A percentile compares a stretch with the other conserved stretches of the same genome.
phyloP scores from a whole-genome alignment of 2,113 vertebrate species.

The Ploceus nigricollis region DNA sequence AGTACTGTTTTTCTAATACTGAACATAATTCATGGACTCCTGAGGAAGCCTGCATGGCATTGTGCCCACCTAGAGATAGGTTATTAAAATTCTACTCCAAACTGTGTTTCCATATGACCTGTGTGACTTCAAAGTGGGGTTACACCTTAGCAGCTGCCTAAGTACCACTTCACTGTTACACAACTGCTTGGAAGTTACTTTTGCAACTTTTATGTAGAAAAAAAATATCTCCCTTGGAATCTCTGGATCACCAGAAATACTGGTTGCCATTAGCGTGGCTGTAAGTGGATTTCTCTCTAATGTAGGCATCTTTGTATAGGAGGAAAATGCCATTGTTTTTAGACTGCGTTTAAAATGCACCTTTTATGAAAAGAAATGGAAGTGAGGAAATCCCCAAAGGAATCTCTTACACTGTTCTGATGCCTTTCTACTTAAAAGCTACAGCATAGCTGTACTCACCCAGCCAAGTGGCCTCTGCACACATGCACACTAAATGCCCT shows the following conservation, averaged over 20 bases:
- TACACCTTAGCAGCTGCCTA: neutral
- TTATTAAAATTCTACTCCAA: neutral
- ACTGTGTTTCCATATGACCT: neutral
- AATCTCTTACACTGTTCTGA: neutral
- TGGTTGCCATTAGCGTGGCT: neutral
- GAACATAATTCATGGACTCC: neutral
- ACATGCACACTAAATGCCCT: accelerated
- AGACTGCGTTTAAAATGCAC: neutral
- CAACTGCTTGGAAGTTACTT: neutral
- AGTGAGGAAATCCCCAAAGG: neutral
- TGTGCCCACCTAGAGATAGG: neutral
- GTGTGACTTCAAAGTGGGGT: neutral
- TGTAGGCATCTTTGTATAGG: neutral
- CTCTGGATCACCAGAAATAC: neutral
- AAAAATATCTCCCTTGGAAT: neutral
- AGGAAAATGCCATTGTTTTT: neutral
- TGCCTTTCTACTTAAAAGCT: neutral
- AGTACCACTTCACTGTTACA: neutral
- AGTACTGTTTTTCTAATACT: neutral
- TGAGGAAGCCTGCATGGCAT: neutral
- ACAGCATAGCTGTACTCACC: neutral
- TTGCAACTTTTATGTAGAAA: neutral
- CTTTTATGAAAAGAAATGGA: neutral
- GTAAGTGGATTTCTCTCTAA: neutral
- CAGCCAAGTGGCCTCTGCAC: neutral